Conservation (phyloP, 35 echinoderm and acorn worm genomes). For the Anneissia japonica region DNA sequence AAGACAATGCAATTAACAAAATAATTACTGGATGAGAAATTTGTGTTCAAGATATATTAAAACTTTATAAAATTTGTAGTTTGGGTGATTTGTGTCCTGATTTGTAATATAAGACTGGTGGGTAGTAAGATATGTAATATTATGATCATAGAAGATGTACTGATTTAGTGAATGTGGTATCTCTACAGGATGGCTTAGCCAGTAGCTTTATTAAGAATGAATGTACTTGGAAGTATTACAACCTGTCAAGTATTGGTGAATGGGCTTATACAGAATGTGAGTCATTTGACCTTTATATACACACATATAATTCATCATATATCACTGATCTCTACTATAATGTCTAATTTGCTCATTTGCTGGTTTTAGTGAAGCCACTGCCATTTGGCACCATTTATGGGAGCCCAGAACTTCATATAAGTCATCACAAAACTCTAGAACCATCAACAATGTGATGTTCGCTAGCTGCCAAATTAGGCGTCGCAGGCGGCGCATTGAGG, state of each 20-base stretch:
- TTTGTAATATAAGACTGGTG: too few relatives aligned
- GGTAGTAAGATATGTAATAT: too few relatives aligned
- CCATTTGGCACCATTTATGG: too few relatives aligned
- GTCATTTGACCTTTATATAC: neutral
- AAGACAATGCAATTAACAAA: too few relatives aligned
- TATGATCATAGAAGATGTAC: too few relatives aligned
- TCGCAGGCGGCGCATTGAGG: too few relatives aligned
- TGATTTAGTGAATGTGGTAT: neutral
- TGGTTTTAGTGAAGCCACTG: conserved; percentile 51
- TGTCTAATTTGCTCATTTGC: conserved; percentile 19
- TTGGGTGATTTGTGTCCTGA: too few relatives aligned
- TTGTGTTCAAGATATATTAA: too few relatives aligned
- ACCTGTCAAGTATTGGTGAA: conserved; percentile 21
- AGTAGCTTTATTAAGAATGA: conserved; percentile 21
- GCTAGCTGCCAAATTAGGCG: too few relatives aligned
- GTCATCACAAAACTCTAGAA: conserved; percentile 8
- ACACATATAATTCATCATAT: neutral
- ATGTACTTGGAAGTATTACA: conserved; percentile 40
- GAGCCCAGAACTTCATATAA: too few relatives aligned
- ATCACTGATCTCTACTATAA: conserved; percentile 29
- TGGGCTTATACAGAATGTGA: conserved; percentile 16
- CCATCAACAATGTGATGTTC: conserved; percentile 24
- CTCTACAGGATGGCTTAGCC: conserved; percentile 18
- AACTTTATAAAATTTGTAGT: too few relatives aligned
- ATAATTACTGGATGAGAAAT: too few relatives aligned